Base-by-base conservation (phyloP, 92 coral and sea anemone species). In the Actinostola sp. region DNA sequence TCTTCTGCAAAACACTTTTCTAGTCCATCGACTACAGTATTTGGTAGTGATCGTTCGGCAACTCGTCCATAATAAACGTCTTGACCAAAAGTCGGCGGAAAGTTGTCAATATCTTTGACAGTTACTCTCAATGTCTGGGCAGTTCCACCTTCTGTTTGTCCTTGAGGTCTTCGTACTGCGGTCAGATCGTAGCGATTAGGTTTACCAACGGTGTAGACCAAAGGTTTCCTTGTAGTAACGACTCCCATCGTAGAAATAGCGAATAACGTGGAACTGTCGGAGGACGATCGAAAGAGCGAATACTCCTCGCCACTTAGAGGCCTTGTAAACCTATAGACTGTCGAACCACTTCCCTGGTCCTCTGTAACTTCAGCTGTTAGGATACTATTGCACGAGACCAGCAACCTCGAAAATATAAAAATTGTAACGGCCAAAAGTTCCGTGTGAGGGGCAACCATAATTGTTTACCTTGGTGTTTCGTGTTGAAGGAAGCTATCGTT, bases 1-100 rank as follows among this genome's bases (percentile, higher is more conserved):
- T 90, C 97, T 31, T 90, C 92, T 0, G 92, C 97, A 19, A 35
- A 76, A 20, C 97, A 90, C 61, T 83, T 71, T 55, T 84, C 92
- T 38, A 90, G 61, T 1, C 97, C 97, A 53, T 77, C 61, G 24
- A 90, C 97, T 8, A 78, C 66, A 0, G 76, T 72, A 19, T 85
- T 67, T 16, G 59, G 35, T 0, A 77, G 73, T 0, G 97, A 67
- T 13, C 61, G 20, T 32, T 90, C 97, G n/a, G 51, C 76, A 16
- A 90, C 82, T 31, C 77, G 64, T 0, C 90, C 97, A 23, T 76
- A 64, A 44, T 90, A 90, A 43, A 83, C 42, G 42, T 80, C 72
- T 26, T 82, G 61, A 6, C 89, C 88, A 52, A 90, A 90, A 0
- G 89, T 68, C 25, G 97, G 97, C 51, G 79, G 72, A 42, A 83